These are phyloP conservation scores for Nixonia krombeini DNA, from an alignment of 1,140 invertebrate species.

Conservation along the genomic window DNA sequence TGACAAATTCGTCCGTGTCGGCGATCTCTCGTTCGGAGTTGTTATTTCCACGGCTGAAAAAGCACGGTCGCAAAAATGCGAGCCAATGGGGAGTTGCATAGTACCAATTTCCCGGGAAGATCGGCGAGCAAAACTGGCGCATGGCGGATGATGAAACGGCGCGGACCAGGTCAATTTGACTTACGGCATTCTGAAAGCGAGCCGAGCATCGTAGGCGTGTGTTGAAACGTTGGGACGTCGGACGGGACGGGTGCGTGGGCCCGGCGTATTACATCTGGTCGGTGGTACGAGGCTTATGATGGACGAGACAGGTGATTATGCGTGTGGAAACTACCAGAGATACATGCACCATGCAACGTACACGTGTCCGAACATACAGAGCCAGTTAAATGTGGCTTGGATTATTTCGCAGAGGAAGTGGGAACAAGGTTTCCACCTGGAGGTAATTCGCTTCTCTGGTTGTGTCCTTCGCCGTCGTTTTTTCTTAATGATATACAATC, in stretches of 20 bases:
- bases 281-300: conserved; percentile 60
- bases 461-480: conserved; percentile 37
- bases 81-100: no score
- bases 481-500: conserved; percentile 40
- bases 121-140: conserved; percentile 17
- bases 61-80: no score
- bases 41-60: no score
- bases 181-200: conserved; percentile 69
- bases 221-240: conserved; percentile 68
- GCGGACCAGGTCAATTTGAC: conserved; percentile 65
- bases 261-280: conserved; percentile 65
- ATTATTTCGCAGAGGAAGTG: conserved; percentile 33
- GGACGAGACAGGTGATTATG: conserved; percentile 71
- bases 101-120: no score
- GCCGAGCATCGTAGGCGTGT: conserved; percentile 68
- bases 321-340: conserved; percentile 65
- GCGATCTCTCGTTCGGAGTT: no score
- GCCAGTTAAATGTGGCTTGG: conserved; percentile 22
- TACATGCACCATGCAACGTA: conserved; percentile 30
- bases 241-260: conserved; percentile 69
- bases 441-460: conserved; percentile 31
- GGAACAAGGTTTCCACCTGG: conserved; percentile 40
- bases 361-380: conserved; percentile 25
- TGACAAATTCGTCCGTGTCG: no score
- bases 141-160: conserved; percentile 63